Base-by-base conservation (phyloP, 2,113 vertebrate genomes). In the Meles meles region DNA sequence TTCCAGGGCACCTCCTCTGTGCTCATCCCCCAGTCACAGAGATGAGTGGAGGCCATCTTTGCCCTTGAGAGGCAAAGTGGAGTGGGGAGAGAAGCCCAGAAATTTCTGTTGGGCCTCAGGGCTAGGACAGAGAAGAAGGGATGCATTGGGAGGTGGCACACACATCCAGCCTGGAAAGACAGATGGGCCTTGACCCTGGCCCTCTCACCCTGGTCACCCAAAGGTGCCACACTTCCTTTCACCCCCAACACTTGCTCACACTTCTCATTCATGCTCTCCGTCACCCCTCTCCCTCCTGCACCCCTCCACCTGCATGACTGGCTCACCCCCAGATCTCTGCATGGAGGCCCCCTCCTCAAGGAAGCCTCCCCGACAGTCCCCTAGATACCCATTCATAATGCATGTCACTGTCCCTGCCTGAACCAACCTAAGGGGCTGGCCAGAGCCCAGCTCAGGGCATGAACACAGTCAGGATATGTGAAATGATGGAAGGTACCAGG, bases 361-460 rank as follows among this genome's bases (percentile, higher is more conserved):
- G 80, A 79, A 44, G 17, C 72, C 47, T 65, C 5, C 29, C 15
- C 14, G 1, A 12, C 37, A 20, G 57, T 57, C 42, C 34, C 37
- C 2, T 0, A 6, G 23, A 18, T 9, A 27, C 7, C 55, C 0
- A 0, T 52, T 42, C 34, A 11, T 42, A 69, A 67, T 0, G 3
- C 55, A 3, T 9, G 47, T 52, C 72, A 23, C 11, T 10, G 23
- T 37, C 65, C 52, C 84, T 17, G 3, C 34, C 31, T 49, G 55
- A 11, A n/a, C 71, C 7, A 14, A 42, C 44, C 44, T 79, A 18
- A 44, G 81, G 9, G 20, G 5, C 52, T 44, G 31, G 39, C 94
- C 29, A 13, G 55, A 21, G 44, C 81, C 2, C 0, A 71, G 67
- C 49, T 13, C 8, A 0, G 17, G 76, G 2, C 67, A 44, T 18